These are phyloP conservation scores for Taeniopygia guttata DNA, from an alignment of 2,797 vertebrate species.

Conservation along the genomic window DNA sequence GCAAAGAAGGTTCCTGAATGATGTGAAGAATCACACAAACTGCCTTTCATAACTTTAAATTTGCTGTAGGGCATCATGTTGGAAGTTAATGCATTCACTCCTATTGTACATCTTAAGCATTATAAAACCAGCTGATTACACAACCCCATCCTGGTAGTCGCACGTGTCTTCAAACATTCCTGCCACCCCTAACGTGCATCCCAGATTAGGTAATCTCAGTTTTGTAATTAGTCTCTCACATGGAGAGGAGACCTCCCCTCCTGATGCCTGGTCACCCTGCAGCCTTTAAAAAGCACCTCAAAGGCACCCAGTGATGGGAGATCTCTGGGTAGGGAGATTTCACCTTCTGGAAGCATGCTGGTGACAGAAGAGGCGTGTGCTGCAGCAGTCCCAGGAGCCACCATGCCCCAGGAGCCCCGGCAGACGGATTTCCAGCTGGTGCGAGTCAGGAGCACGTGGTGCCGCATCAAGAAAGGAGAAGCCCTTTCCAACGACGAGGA, in stretches of 20 bases:
- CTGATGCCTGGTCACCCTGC: neutral
- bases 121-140: conserved; percentile 61
- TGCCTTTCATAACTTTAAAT: conserved; percentile 43
- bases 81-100: neutral
- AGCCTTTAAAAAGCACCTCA: conserved; percentile 60
- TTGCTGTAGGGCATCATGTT: conserved; percentile 46
- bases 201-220: conserved; percentile 54
- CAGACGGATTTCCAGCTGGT: conserved; percentile 78
- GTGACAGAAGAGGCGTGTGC: conserved; percentile 35
- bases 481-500: conserved; percentile 7
- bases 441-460: conserved; percentile 78
- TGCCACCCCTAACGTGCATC: neutral
- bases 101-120: neutral
- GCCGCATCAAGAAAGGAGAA: conserved; percentile 65
- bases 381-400: neutral
- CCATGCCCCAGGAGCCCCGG: conserved; percentile 2
- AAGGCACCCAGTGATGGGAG: neutral
- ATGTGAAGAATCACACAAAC: neutral
- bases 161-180: conserved; percentile 26
- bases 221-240: conserved; percentile 26
- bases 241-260: conserved; percentile 8
- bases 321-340: neutral
- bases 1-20: neutral
- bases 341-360: conserved; percentile 23
- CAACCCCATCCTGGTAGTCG: neutral